Evolutionary conservation across 2,888 invertebrate genomes (phyloP).

Genomic region (Napeogenes sylphis): DNA sequence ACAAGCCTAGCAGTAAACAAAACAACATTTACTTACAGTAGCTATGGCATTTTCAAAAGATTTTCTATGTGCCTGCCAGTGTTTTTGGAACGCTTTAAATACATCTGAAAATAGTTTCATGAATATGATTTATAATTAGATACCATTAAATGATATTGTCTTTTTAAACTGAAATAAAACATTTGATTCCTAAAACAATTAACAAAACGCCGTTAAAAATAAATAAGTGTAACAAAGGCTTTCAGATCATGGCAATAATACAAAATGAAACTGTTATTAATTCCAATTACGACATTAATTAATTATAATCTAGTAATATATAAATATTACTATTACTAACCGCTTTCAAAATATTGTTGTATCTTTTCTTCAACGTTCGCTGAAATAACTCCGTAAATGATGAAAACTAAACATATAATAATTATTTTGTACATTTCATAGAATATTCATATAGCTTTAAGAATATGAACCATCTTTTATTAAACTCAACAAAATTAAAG

Average conservation of each 20-base stretch:
- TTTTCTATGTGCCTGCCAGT: constrained; percentile 41
- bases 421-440: constrained; percentile 2
- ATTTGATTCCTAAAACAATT: constrained; percentile 35
- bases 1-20: too few species aligned
- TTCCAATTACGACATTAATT: neutral
- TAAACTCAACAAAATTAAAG: constrained; percentile 1
- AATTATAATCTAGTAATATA: too few species aligned
- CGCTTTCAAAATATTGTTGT: neutral
- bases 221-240: neutral
- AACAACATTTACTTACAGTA: constrained; percentile 36
- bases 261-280: neutral
- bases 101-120: constrained; percentile 37
- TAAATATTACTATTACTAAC: too few species aligned
- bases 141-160: too few species aligned
- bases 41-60: constrained; percentile 43
- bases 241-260: neutral
- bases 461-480: neutral
- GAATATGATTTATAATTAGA: neutral
- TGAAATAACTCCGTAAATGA: neutral
- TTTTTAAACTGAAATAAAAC: too few species aligned
- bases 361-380: neutral
- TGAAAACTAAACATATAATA: neutral
- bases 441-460: neutral
- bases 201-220: constrained; percentile 32
- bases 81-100: constrained; percentile 29